Conservation (phyloP, 1,140 invertebrate species). For the Calliopsis andreniformis region DNA sequence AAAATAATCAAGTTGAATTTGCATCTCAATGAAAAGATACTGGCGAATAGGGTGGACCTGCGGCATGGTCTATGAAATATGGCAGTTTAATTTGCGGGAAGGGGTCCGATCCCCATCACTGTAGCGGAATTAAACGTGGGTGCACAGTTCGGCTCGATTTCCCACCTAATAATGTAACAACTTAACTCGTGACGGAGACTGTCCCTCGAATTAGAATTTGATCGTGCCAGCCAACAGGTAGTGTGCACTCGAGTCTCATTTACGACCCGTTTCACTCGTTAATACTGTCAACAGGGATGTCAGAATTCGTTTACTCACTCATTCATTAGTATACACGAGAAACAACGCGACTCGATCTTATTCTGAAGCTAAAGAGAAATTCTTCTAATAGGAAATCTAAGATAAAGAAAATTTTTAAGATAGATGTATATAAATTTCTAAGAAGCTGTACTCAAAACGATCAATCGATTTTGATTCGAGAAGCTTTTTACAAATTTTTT, state of each 20-base stretch:
- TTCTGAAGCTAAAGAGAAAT: too few species aligned
- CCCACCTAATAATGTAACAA: conserved; percentile 67
- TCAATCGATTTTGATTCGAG: too few species aligned
- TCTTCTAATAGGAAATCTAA: too few species aligned
- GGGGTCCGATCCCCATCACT: conserved; percentile 31
- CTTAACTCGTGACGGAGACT: conserved; percentile 51
- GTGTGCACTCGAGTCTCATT: conserved; percentile 12
- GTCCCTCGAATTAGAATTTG: conserved; percentile 45
- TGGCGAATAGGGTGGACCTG: conserved; percentile 9
- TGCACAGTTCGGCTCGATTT: conserved; percentile 66
- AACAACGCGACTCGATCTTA: too few species aligned
- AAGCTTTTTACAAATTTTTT: too few species aligned
- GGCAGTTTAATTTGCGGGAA: conserved; percentile 25
- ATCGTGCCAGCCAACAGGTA: conserved; percentile 12
- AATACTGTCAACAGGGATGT: not conserved
- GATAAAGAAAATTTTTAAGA: too few species aligned
- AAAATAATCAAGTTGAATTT: conserved; percentile 27
- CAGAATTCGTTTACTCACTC: not conserved
- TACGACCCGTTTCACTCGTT: not conserved
- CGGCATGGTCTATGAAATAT: not conserved
- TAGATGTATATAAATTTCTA: too few species aligned
- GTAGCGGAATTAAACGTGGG: conserved; percentile 70
- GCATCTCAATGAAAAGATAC: conserved; percentile 65
- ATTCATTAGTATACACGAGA: too few species aligned
- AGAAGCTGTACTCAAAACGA: too few species aligned